A percentile compares a stretch with the other conserved stretches of the same genome.
phyloP scores from a whole-genome alignment of 2,888 invertebrate species.

The Hydropsyche betteni region DNA sequence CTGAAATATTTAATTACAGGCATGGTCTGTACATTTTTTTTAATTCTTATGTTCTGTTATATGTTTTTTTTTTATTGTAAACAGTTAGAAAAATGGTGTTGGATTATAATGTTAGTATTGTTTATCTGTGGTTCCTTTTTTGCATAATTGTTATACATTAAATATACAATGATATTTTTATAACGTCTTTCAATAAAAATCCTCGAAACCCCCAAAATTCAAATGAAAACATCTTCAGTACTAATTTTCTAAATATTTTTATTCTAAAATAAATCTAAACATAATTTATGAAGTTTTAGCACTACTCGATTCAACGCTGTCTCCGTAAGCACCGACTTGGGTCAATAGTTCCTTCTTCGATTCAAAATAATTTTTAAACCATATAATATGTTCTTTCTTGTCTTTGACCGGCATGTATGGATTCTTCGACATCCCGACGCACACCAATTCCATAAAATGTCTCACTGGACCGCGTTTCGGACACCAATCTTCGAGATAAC shows the following conservation, averaged over 20 bases:
- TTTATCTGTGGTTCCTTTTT: conserved; percentile 40
- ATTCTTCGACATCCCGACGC: conserved; percentile 93
- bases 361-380: conserved; percentile 92
- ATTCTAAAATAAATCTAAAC: not conserved
- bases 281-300: conserved; percentile 1
- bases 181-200: not conserved
- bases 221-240: not conserved
- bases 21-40: not conserved
- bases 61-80: conserved; percentile 6
- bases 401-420: conserved; percentile 87
- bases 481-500: conserved; percentile 87
- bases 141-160: conserved; percentile 19
- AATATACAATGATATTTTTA: conserved; percentile 24
- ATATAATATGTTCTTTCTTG: conserved; percentile 88
- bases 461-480: conserved; percentile 89
- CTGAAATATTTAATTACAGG: conserved; percentile 21
- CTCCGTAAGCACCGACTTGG: conserved; percentile 67
- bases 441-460: conserved; percentile 97
- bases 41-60: not conserved
- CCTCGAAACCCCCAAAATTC: not conserved
- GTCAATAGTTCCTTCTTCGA: conserved; percentile 77
- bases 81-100: conserved; percentile 28
- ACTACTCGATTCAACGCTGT: not conserved
- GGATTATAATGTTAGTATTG: conserved; percentile 29
- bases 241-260: conserved; percentile 1